Percentiles rank a stretch among this genome's conserved stretches.
These are phyloP conservation scores for Metopolophium dirhodum DNA, from an alignment of 1,140 invertebrate genomes.

Conservation along the genomic window DNA sequence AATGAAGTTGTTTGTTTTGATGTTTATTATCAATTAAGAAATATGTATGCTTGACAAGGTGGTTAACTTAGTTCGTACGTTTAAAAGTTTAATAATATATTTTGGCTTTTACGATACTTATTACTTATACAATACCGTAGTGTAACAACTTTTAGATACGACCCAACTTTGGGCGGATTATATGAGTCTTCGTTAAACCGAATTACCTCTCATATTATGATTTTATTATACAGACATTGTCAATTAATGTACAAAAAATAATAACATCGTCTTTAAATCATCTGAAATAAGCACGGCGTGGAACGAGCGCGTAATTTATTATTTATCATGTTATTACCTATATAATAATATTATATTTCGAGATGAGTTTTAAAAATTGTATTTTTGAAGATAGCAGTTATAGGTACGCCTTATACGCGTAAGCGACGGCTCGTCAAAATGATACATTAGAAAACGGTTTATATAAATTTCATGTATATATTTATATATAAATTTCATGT, in stretches of 20 bases:
- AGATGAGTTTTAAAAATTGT: background rate
- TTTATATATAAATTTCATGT: background rate
- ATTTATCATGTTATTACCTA: background rate
- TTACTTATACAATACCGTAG: background rate
- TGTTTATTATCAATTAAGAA: background rate
- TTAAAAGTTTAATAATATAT: slow-evolving; percentile 13
- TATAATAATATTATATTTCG: no score
- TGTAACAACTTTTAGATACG: background rate
- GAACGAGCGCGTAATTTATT: background rate
- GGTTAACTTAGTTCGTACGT: background rate
- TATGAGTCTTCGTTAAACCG: background rate
- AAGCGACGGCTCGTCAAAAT: slow-evolving; percentile 38
- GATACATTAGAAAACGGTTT: slow-evolving; percentile 42
- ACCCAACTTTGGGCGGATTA: background rate
- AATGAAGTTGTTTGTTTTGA: background rate
- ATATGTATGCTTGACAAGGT: background rate
- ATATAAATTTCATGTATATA: background rate
- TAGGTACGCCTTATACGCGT: no score
- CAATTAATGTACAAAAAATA: background rate
- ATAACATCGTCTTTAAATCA: background rate
- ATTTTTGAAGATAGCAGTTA: background rate
- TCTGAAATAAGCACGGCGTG: background rate
- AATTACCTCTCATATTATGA: background rate
- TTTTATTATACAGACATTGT: background rate
- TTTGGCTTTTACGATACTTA: background rate